Evolutionary conservation across 1,140 invertebrate species (phyloP), one percentile per base, ranked within the genome.

Genomic region (Sipha flava): DNA sequence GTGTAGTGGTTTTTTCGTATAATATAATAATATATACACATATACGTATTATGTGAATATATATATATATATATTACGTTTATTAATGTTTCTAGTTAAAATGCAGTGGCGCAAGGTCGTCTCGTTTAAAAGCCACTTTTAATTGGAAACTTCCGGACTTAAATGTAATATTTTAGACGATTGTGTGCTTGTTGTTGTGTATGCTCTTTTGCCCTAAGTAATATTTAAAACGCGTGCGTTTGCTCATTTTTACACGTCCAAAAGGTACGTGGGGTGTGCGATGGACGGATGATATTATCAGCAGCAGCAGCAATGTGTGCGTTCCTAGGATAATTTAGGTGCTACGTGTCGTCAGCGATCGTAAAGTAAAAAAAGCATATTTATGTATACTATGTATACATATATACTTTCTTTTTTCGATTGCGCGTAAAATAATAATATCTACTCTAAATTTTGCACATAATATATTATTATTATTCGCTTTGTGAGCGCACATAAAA

Each of bases 141-240:
- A 66, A 66, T 66, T 66, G 64, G 64, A 26, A 7, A 66, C 21
- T 66, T 66, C 64, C 64, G 64, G 64, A 43, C 64, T 66, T 21
- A 37, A 66, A 14, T 66, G n/a, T n/a, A n/a, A 23, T 43, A 43
- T 26, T 43, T 66, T 14, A 31, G 34, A 34, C 12, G 34, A 66
- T 31, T 62, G 57, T 47, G 14, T 14, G n/a, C n/a, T n/a, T n/a
- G n/a, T n/a, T n/a, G n/a, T 31, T 62, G 57, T 47, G 14, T 14
- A 3, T 66, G n/a, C 62, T 34, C 34, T 59, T 26, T 26, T 29
- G 57, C 16, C 7, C 14, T 31, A 59, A 59, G 26, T 59, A n/a
- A n/a, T n/a, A 31, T 62, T 34, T 18, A n/a, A 34, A 62, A 34
- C 21, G 18, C 18, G 18, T 31, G 18, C 6, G 29, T 16, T 29